Conservation (phyloP, 2,797 vertebrate genomes). For the Austrolebias charrua region DNA sequence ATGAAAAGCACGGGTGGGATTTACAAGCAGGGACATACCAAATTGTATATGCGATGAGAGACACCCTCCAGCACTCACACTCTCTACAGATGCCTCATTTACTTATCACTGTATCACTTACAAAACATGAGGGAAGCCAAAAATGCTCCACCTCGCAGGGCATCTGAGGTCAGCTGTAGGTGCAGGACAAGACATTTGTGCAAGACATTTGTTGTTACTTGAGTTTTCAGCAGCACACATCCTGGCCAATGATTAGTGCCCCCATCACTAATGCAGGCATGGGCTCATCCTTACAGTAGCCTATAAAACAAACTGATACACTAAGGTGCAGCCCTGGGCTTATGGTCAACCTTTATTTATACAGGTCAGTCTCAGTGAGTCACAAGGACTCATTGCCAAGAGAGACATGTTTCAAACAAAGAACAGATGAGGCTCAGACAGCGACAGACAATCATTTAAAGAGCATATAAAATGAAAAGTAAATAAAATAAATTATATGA, state of each 20-base stretch:
- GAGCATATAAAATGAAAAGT: no score
- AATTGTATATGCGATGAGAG: constrained; percentile 61
- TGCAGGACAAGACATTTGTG: constrained; percentile 56
- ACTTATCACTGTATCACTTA: constrained; percentile 65
- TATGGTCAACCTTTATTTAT: constrained; percentile 21
- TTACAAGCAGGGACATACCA: constrained; percentile 64
- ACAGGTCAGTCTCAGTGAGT: no score
- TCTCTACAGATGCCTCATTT: constrained; percentile 53
- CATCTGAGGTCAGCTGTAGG: constrained; percentile 63
- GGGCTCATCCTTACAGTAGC: constrained; percentile 35
- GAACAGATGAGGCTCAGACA: no score
- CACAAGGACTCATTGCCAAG: no score
- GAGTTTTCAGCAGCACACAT: constrained; percentile 46
- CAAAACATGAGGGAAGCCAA: constrained; percentile 38
- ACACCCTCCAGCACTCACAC: constrained; percentile 39
- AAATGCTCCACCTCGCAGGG: constrained; percentile 22
- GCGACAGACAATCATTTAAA: no score
- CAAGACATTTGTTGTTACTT: constrained; percentile 46
- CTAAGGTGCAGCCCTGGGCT: constrained; percentile 49
- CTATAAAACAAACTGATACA: constrained; percentile 55
- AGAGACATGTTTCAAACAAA: no score
- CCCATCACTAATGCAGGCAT: constrained; percentile 35
- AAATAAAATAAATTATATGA: no score
- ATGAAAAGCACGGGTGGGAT: constrained; percentile 64
- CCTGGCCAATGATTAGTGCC: constrained; percentile 39